Evolutionary conservation across 1,140 invertebrate genomes (phyloP), one percentile per base, ranked within the genome.

Genomic region (Aphis craccivora): DNA sequence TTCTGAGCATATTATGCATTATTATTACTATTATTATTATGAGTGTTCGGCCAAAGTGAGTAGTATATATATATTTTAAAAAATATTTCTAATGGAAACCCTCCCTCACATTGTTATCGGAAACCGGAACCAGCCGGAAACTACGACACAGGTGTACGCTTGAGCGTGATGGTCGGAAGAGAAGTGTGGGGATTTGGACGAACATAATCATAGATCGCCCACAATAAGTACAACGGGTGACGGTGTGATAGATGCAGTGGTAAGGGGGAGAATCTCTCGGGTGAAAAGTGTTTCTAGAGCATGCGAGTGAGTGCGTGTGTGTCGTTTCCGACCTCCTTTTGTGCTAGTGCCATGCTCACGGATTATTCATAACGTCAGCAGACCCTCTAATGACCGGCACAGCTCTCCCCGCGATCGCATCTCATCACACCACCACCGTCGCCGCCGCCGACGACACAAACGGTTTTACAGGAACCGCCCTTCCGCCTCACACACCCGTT

Each of bases 341-440:
- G 90, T 37, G 55, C n/a, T 25, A 35, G 40, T n/a, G 20, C 48
- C 67, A 11, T 23, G 20, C 23, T 81, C 45, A 2, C 90, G n/a
- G 67, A 83, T 48, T 92, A 83, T 92, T 83, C 67, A 48, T 83
- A 83, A 92, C n/a, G 90, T 92, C 67, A 92, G 67, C 60, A 51
- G 23, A 92, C 76, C 90, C 45, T 83, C 48, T 92, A 92, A 92
- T 92, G 67, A 91, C 67, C 45, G 43, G 9, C 40, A n/a, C 90
- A 22, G 22, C 14, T 53, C 18, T 86, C 23, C 40, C 43, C 43
- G 30, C 84, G 43, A n/a, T 30, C 23, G 22, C 83, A 37, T 40
- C 76, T 83, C 84, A 45, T 84, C 83, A 40, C 83, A 40, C 23
- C 23, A 14, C 55, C 89, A 18, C 53, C 18, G 76, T 11, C n/a